A percentile compares a stretch with the other conserved stretches of the same genome.
These are phyloP conservation scores for Balearica regulorum DNA, from an alignment of 2,797 vertebrate genomes.

Conservation along the genomic window DNA sequence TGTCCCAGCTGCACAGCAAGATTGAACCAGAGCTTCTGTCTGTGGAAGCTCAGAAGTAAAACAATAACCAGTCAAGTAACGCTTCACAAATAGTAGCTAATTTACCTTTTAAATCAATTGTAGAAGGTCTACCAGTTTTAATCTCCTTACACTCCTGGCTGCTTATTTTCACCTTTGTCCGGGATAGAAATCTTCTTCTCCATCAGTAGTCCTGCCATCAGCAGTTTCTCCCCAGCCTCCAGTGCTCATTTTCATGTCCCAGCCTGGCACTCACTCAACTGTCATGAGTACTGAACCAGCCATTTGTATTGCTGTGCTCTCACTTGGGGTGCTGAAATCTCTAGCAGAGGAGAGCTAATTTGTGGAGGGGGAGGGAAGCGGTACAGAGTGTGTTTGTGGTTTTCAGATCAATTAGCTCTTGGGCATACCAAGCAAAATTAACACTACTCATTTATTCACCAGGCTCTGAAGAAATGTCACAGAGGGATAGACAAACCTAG, in stretches of 20 bases:
- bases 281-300: neutral
- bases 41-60: neutral
- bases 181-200: neutral
- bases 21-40: neutral
- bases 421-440: neutral
- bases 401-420: neutral
- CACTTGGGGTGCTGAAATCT: neutral
- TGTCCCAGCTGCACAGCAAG: neutral
- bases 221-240: neutral
- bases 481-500: neutral
- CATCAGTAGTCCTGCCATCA: neutral
- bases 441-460: neutral
- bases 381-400: neutral
- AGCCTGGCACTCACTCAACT: neutral
- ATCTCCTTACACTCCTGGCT: neutral
- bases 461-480: neutral
- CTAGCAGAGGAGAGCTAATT: neutral
- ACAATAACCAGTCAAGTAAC: neutral
- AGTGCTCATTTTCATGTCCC: neutral
- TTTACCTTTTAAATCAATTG: neutral
- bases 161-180: neutral
- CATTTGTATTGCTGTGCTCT: neutral
- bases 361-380: too few relatives aligned
- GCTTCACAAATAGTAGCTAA: neutral
- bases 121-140: neutral